Conservation (phyloP, 1,140 invertebrate genomes). For the Aphelinus atriplicis region DNA sequence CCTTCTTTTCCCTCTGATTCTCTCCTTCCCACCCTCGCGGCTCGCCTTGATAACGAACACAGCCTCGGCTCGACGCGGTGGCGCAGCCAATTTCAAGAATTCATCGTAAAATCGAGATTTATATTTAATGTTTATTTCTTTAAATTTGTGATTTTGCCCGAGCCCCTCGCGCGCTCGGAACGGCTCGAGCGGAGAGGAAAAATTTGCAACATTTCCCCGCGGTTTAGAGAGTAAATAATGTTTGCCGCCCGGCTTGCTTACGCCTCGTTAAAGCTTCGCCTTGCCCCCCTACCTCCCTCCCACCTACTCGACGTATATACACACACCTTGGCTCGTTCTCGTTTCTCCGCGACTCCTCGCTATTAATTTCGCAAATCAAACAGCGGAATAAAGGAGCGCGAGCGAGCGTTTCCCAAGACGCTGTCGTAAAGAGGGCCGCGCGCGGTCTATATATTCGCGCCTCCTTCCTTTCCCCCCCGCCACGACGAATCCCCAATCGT, state of each 20-base stretch:
- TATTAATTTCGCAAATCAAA: conserved; percentile 34
- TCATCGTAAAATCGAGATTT: conserved; percentile 40
- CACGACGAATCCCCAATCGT: too few relatives aligned
- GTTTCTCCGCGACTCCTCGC: neutral
- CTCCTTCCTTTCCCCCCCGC: too few relatives aligned
- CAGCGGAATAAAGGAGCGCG: neutral
- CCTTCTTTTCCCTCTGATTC: neutral
- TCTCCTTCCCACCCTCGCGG: conserved; percentile 20
- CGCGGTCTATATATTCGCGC: neutral
- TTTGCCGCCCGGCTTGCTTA: neutral
- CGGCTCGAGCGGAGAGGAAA: conserved; percentile 19
- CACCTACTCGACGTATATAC: too few relatives aligned
- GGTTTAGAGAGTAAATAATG: conserved; percentile 28
- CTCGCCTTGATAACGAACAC: conserved; percentile 34
- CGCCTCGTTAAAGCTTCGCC: neutral
- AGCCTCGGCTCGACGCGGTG: conserved; percentile 12
- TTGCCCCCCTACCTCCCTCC: too few relatives aligned
- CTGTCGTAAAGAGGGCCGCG: conserved; percentile 3
- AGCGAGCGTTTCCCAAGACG: conserved; percentile 13
- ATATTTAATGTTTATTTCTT: conserved; percentile 37
- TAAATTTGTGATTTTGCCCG: conserved; percentile 23
- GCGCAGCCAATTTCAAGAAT: conserved; percentile 40
- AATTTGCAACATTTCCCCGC: conserved; percentile 14
- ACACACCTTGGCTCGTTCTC: too few relatives aligned
- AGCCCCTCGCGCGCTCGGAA: neutral